Percentiles rank a stretch among this genome's conserved stretches.
Evolutionary conservation across 2,113 vertebrate species (phyloP).

Genomic region (Antigone vipio): DNA sequence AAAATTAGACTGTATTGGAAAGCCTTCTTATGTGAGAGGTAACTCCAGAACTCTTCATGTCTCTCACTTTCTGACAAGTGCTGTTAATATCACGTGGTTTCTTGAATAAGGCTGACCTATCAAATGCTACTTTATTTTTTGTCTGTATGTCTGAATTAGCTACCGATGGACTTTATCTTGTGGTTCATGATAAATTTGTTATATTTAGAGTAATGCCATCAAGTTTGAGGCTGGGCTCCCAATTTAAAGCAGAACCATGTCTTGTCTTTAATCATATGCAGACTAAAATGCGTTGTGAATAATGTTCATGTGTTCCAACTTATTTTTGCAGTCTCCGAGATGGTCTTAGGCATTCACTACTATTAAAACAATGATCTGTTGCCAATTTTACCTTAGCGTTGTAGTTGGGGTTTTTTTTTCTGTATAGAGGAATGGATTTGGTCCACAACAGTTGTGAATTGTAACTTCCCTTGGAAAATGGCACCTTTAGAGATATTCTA

Average conservation of each 20-base stretch:
- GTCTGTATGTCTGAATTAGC: not conserved
- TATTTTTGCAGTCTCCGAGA: not conserved
- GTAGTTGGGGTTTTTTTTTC: not conserved
- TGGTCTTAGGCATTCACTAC: not conserved
- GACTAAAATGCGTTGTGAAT: not conserved
- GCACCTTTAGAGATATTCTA: not conserved
- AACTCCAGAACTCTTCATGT: not conserved
- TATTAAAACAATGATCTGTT: not conserved
- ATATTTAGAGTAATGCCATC: not conserved
- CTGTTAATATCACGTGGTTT: not conserved
- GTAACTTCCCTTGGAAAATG: not conserved
- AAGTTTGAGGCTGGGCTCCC: not conserved
- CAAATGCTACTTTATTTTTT: not conserved
- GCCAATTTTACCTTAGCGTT: not conserved
- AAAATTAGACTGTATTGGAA: not conserved
- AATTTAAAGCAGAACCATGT: not conserved
- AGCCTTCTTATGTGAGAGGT: not conserved
- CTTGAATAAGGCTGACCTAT: not conserved
- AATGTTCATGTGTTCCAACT: not conserved
- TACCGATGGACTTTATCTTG: not conserved
- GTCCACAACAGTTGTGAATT: not conserved
- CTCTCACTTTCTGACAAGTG: not conserved
- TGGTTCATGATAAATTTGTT: not conserved
- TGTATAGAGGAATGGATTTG: not conserved
- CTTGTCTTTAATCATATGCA: not conserved